Evolutionary conservation across 1,140 invertebrate species (phyloP).

Genomic region (Achatina immaculata): DNA sequence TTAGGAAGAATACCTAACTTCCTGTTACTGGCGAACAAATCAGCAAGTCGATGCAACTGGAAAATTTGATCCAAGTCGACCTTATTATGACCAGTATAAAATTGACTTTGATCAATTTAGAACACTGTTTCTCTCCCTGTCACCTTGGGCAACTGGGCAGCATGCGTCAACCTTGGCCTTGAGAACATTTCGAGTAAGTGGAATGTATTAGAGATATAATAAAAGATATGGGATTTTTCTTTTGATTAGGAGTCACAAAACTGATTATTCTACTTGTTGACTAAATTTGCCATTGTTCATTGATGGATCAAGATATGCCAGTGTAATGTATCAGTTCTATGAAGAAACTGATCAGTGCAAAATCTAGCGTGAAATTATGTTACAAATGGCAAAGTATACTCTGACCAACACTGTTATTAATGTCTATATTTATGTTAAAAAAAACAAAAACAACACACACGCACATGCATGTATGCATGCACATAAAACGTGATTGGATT

Average conservation of each 20-base stretch:
- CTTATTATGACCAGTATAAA: conserved; percentile 87
- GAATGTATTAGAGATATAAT: neutral
- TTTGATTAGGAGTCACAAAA: neutral
- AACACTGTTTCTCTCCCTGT: conserved; percentile 85
- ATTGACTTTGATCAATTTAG: conserved; percentile 93
- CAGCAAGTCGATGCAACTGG: conserved; percentile 65
- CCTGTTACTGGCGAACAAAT: conserved; percentile 70
- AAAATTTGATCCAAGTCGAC: conserved; percentile 73
- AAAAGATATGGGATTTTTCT: neutral
- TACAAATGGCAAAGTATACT: too few species aligned
- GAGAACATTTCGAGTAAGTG: conserved; percentile 85
- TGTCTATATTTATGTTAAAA: too few species aligned
- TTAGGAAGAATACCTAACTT: conserved; percentile 50
- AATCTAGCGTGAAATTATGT: too few species aligned
- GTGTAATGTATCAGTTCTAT: conserved; percentile 83
- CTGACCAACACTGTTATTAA: too few species aligned
- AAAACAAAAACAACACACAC: too few species aligned
- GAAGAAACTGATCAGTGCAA: too few species aligned
- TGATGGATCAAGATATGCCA: conserved; percentile 87
- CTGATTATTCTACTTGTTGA: neutral
- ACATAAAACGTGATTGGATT: too few species aligned
- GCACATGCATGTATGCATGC: too few species aligned
- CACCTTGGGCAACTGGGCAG: conserved; percentile 88
- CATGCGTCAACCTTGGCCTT: conserved; percentile 83
- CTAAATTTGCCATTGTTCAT: conserved; percentile 84